phyloP scores from a whole-genome alignment of 2,113 vertebrate species.

The Propithecus coquereli region DNA sequence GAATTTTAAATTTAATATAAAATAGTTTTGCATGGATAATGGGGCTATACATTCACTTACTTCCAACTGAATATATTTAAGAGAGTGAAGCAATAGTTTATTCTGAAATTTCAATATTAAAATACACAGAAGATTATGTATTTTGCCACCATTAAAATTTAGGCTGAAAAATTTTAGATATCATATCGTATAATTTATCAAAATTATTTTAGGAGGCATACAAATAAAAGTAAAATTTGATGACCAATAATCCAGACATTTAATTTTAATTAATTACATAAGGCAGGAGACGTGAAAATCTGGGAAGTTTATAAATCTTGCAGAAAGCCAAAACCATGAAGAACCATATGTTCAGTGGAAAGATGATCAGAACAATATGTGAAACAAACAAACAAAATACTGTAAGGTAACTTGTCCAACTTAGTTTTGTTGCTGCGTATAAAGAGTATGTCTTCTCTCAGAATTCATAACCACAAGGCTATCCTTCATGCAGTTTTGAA shows the following conservation, averaged over 20 bases:
- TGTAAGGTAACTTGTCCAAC: background rate
- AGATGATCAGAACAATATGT: background rate
- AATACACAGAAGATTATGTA: background rate
- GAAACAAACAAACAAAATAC: background rate
- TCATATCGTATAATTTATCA: background rate
- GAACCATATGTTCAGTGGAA: background rate
- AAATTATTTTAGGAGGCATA: background rate
- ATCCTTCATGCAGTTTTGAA: background rate
- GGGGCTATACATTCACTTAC: background rate
- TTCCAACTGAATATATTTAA: background rate
- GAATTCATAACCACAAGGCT: background rate
- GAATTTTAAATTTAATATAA: background rate
- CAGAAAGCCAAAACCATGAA: background rate
- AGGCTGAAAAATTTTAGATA: background rate
- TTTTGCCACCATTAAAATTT: background rate
- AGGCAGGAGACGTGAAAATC: background rate
- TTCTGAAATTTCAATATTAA: conserved; percentile 9
- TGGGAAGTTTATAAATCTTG: background rate
- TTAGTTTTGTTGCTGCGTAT: background rate
- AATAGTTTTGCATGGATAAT: background rate
- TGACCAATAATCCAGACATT: background rate
- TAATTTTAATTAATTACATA: background rate
- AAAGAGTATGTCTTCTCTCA: background rate
- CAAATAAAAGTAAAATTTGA: background rate
- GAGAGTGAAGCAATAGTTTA: background rate